phyloP scores from a whole-genome alignment of 2,888 invertebrate species.

The Drosophila nigricruria region DNA sequence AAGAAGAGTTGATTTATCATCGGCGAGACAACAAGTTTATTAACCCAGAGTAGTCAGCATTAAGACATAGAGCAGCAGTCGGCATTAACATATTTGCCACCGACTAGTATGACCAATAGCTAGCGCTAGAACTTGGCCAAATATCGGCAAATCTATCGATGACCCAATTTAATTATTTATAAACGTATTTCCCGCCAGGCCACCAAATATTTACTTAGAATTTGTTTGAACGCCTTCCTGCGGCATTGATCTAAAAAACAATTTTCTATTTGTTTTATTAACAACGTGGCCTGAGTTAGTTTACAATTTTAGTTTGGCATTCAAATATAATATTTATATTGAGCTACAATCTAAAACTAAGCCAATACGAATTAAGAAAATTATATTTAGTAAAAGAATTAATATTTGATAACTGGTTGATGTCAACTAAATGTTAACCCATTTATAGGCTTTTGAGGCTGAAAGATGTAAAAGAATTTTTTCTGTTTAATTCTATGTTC shows the following conservation, averaged over 20 bases:
- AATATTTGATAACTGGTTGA: neutral
- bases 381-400: neutral
- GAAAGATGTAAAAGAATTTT: neutral
- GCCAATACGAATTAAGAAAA: neutral
- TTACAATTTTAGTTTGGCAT: constrained; percentile 1
- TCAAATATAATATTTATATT: constrained; percentile 1
- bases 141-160: constrained; percentile 5
- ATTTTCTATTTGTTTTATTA: neutral
- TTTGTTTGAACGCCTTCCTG: constrained; percentile 8
- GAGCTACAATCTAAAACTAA: neutral
- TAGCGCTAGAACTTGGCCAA: neutral
- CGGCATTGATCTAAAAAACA: constrained; percentile 4
- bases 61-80: constrained; percentile 11
- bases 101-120: neutral
- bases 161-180: constrained; percentile 36
- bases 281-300: neutral
- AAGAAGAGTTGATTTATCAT: constrained; percentile 69
- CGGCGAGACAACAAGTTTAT: constrained; percentile 67
- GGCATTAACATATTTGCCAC: constrained; percentile 38
- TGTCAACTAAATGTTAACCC: neutral
- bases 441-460: neutral
- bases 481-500: neutral
- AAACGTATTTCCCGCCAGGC: neutral
- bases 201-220: constrained; percentile 6
- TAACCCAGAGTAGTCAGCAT: constrained; percentile 51